These are phyloP conservation scores for Idaea aversata DNA, from an alignment of 2,888 invertebrate genomes.

Conservation along the genomic window DNA sequence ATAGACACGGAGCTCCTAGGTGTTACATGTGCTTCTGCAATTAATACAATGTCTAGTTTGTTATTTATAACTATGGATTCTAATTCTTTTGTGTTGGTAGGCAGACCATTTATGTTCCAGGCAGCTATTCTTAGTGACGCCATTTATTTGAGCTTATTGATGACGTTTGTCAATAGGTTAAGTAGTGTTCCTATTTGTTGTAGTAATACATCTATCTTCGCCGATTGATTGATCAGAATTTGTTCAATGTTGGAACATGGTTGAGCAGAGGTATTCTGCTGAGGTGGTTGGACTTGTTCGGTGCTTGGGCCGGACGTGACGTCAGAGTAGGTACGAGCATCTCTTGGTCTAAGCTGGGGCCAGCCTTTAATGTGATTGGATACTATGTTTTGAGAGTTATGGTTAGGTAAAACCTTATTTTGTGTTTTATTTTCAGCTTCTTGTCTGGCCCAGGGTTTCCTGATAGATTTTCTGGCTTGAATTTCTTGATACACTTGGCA, in stretches of 20 bases:
- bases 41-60: constrained; percentile 22
- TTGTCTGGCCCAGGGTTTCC: background rate
- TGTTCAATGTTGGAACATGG: constrained; percentile 11
- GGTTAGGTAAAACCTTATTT: no score
- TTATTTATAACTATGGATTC: constrained; percentile 13
- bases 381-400: no score
- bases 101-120: constrained; percentile 21
- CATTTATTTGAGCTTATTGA: constrained; percentile 9
- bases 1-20: constrained; percentile 11
- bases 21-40: constrained; percentile 24
- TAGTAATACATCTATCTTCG: no score
- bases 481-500: no score
- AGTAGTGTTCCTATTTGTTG: constrained; percentile 20
- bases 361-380: no score
- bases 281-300: background rate
- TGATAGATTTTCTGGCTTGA: constrained; percentile 20
- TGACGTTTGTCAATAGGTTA: constrained; percentile 11
- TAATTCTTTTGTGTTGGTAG: constrained; percentile 16
- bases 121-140: constrained; percentile 11
- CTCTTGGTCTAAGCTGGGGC: no score
- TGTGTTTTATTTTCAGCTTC: background rate
- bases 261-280: background rate
- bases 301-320: background rate
- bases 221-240: constrained; percentile 20
- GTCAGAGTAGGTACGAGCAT: no score